phyloP scores from a whole-genome alignment of 1,140 invertebrate species.

The Drosophila suzukii region DNA sequence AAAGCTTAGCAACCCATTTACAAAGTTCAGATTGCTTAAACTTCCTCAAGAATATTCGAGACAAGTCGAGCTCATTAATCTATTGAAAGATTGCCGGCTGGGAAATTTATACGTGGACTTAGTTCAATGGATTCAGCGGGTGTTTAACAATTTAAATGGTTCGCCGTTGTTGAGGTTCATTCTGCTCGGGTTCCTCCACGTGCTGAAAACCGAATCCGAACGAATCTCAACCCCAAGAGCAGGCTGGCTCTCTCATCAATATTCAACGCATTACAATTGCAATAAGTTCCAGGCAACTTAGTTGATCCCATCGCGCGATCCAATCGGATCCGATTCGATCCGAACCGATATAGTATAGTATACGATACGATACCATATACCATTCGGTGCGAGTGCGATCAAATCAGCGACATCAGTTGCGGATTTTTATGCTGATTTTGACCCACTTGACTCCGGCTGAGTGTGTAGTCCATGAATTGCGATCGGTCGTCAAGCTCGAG shows the following conservation, averaged over 20 bases:
- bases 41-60: neutral
- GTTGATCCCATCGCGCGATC: conserved; percentile 36
- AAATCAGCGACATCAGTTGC: conserved; percentile 65
- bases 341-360: conserved; percentile 21
- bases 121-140: conserved; percentile 35
- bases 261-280: conserved; percentile 83
- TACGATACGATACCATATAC: conserved; percentile 18
- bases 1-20: neutral
- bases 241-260: conserved; percentile 63
- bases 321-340: conserved; percentile 28
- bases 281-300: conserved; percentile 72
- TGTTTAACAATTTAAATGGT: conserved; percentile 49
- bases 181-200: conserved; percentile 19
- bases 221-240: conserved; percentile 49
- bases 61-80: conserved; percentile 25
- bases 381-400: conserved; percentile 38
- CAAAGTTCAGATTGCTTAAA: neutral
- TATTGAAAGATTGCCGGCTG: conserved; percentile 13
- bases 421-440: conserved; percentile 82
- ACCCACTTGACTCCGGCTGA: conserved; percentile 68
- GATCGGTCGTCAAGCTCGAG: conserved; percentile 12
- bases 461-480: conserved; percentile 41
- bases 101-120: conserved; percentile 25
- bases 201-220: conserved; percentile 7
- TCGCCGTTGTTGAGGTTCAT: conserved; percentile 3